phyloP scores from a whole-genome alignment of 2,888 invertebrate species.

The Epiblema foenella region DNA sequence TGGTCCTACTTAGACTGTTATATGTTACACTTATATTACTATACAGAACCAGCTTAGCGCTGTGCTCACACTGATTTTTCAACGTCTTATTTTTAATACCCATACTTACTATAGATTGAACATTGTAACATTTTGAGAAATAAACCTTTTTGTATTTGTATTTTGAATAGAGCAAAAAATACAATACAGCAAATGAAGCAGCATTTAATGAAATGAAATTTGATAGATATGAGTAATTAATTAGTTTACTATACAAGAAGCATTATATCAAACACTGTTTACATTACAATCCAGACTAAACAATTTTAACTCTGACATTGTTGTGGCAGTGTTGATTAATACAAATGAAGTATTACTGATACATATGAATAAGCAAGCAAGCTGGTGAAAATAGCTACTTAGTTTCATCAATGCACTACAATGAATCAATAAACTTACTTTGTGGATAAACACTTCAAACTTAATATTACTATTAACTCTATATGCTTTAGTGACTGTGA shows the following conservation, averaged over 20 bases:
- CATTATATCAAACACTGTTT: conserved; percentile 1
- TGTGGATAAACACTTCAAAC: conserved; percentile 99
- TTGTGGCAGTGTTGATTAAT: background rate
- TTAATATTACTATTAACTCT: conserved; percentile 98
- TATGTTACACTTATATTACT: too few species aligned
- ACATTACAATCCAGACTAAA: background rate
- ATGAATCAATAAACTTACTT: conserved; percentile 79
- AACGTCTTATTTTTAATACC: too few species aligned
- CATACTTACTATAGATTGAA: too few species aligned
- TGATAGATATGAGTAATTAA: background rate
- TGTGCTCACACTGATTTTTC: too few species aligned
- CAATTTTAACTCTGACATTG: background rate
- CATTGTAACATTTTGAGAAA: too few species aligned
- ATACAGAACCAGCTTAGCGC: too few species aligned
- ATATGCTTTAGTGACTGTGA: conserved; percentile 97
- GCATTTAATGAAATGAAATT: too few species aligned
- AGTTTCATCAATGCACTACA: background rate
- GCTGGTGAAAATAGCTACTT: conserved; percentile 6
- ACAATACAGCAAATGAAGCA: too few species aligned
- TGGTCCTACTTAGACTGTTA: too few species aligned
- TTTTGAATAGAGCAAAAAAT: too few species aligned
- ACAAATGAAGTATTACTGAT: conserved; percentile 6
- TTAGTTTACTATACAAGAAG: background rate
- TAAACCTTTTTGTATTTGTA: too few species aligned
- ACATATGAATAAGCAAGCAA: conserved; percentile 1